Evolutionary conservation across 2,888 invertebrate species (phyloP), one percentile per base, ranked within the genome.

Genomic region (Herminia tarsipennalis): DNA sequence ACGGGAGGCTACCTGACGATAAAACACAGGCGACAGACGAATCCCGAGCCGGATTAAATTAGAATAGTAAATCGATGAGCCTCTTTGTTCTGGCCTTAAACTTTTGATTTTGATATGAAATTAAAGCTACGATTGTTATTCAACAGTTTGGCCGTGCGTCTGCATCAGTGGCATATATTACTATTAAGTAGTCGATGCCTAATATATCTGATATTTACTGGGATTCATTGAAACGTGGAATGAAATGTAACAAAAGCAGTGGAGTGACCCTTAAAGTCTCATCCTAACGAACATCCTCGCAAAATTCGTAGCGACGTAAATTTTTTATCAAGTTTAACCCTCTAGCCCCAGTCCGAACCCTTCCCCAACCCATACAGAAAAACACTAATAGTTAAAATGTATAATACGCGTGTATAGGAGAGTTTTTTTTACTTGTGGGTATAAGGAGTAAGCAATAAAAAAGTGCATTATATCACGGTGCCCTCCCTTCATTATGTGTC

Each of bases 381-480:
- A 84, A 81, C 76, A 75, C 82, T 88, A 86, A 89, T 89, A 88
- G 90, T 89, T 85, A 84, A 88, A 89, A 90, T 83, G 86, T 86
- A 81, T 83, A 83, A 80, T 83, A 78, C 80, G 80, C 79, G 80
- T 77, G 82, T 80, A 81, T 79, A 79, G 84, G 73, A 22, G 65
- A 66, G 77, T 83, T 85, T 87, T 83, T 87, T 88, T 88, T 86
- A 76, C 81, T 83, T 86, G 86, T 88, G 89, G 86, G 88, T 88
- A 86, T 83, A 83, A 86, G 86, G 82, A 90, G 87, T 77, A 76
- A 80, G 89, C 86, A 88, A 89, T 89, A 91, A 91, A 91, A 91
- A 91, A 90, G 82, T 88, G 89, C 91, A 90, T 89, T 91, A 90
- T 90, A 91, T 89, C 89, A 88, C 81, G 69, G 76, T 81, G 77